phyloP scores from a whole-genome alignment of 2,113 vertebrate species.

The Platichthys flesus region DNA sequence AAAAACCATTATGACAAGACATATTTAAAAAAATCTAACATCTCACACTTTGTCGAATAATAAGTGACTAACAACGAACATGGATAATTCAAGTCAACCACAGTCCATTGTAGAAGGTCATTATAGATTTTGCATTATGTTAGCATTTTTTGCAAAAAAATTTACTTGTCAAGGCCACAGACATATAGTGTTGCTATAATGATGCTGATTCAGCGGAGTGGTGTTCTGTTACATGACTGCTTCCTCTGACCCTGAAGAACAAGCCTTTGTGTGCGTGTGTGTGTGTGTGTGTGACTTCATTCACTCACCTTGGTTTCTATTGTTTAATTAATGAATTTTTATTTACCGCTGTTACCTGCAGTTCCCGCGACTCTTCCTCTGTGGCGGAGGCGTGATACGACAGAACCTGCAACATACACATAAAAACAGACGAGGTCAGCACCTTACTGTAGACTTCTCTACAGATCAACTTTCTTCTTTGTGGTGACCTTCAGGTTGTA shows the following conservation, averaged over 20 bases:
- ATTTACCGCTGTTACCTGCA: conserved; percentile 96
- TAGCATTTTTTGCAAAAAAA: neutral
- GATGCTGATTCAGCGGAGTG: conserved; percentile 19
- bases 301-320: neutral
- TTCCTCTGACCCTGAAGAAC: conserved; percentile 34
- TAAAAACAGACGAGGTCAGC: neutral
- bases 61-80: neutral
- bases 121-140: too few relatives aligned
- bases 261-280: conserved; percentile 14
- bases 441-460: neutral
- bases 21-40: too few relatives aligned
- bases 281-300: conserved; percentile 4
- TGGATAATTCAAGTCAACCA: neutral
- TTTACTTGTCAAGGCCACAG: neutral
- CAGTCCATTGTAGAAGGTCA: too few relatives aligned
- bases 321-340: conserved; percentile 67
- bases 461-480: neutral
- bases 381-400: conserved; percentile 95
- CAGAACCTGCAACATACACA: conserved; percentile 85
- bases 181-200: conserved; percentile 7
- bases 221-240: conserved; percentile 35
- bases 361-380: conserved; percentile 92
- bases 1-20: too few relatives aligned
- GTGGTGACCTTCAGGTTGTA: neutral
- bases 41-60: neutral